Evolutionary conservation across 2,113 vertebrate genomes (phyloP).

Genomic region (Ondatra zibethicus): DNA sequence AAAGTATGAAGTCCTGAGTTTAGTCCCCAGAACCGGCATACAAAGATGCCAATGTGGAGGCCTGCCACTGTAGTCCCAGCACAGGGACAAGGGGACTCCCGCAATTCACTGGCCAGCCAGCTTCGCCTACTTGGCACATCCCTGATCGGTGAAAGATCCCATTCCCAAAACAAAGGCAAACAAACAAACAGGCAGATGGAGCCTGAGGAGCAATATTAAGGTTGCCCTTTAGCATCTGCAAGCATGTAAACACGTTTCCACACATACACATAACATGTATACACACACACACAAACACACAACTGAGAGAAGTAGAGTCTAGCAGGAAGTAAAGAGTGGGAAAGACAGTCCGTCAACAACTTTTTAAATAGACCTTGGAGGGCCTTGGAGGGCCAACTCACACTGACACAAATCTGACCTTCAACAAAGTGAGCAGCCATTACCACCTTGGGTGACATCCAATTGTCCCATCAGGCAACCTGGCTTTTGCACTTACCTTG

Average conservation of each 20-base stretch:
- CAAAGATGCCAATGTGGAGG: neutral
- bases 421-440: neutral
- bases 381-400: neutral
- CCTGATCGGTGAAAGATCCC: neutral
- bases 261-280: neutral
- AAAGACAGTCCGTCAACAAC: neutral
- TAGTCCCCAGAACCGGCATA: neutral
- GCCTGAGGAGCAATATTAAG: neutral
- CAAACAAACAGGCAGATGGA: neutral
- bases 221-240: neutral
- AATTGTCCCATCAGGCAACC: too few species aligned
- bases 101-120: neutral
- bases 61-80: neutral
- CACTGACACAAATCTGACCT: neutral
- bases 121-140: neutral
- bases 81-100: neutral
- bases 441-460: neutral
- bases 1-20: neutral
- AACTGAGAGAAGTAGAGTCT: neutral
- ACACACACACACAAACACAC: neutral
- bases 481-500: accelerated
- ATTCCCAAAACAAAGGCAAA: neutral
- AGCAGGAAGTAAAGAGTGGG: neutral
- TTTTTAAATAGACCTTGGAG: neutral
- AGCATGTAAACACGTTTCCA: neutral